Evolutionary conservation across 2,113 vertebrate genomes (phyloP).

Genomic region (Prunella fulvescens): DNA sequence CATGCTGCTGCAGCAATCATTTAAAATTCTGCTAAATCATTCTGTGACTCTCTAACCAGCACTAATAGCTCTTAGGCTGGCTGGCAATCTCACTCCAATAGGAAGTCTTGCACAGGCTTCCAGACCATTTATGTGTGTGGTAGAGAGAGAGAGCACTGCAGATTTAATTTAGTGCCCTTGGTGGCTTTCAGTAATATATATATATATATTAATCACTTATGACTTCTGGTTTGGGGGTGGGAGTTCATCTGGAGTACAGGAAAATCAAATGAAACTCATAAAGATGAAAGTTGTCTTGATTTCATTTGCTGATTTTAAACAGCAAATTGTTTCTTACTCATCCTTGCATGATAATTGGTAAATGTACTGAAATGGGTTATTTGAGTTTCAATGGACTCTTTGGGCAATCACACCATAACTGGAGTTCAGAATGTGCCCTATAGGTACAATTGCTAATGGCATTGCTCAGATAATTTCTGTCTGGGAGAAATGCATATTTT

Average conservation of each 20-base stretch:
- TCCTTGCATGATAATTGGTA: constrained; percentile 51
- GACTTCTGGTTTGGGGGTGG: not conserved
- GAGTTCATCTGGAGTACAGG: constrained; percentile 27
- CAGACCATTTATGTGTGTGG: not conserved
- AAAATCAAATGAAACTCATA: constrained; percentile 52
- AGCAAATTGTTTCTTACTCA: constrained; percentile 47
- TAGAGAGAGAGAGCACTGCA: not conserved
- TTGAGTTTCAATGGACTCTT: constrained; percentile 43
- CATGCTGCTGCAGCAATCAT: not conserved
- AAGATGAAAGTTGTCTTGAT: constrained; percentile 52
- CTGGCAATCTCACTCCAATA: constrained; percentile 23
- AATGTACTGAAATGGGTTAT: constrained; percentile 57
- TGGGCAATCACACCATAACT: not conserved
- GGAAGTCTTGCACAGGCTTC: not conserved
- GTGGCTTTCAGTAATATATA: constrained; percentile 32
- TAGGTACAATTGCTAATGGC: constrained; percentile 23
- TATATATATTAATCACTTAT: constrained; percentile 33
- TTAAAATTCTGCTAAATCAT: constrained; percentile 63
- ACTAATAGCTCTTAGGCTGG: constrained; percentile 53
- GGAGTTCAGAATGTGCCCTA: constrained; percentile 42
- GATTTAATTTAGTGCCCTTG: constrained; percentile 55
- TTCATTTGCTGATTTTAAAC: constrained; percentile 48
- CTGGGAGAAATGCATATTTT: not conserved
- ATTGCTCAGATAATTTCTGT: constrained; percentile 46
- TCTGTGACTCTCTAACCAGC: constrained; percentile 5